Percentiles rank a stretch among this genome's conserved stretches.
Conservation (phyloP, 2,888 invertebrate genomes). For the Panzeria rudis region DNA sequence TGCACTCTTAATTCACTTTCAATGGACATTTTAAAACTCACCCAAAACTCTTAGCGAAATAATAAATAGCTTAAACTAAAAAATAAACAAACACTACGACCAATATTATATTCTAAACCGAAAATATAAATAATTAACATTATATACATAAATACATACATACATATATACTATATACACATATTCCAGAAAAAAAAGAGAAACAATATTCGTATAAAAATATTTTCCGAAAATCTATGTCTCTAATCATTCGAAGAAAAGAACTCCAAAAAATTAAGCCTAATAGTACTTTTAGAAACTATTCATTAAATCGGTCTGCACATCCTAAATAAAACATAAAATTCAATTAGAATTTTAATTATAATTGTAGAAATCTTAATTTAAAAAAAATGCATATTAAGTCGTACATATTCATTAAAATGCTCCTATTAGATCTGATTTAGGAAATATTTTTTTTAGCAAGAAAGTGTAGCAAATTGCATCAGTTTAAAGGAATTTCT, state of each 20-base stretch:
- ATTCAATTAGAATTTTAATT: slow-evolving; percentile 7
- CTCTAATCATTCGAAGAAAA: slow-evolving; percentile 39
- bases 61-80: slow-evolving; percentile 39
- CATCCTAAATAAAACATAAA: slow-evolving; percentile 33
- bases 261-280: slow-evolving; percentile 35
- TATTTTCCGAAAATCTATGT: slow-evolving; percentile 65
- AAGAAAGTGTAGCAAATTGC: slow-evolving; percentile 7
- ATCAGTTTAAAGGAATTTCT: neutral
- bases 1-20: slow-evolving; percentile 59
- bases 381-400: slow-evolving; percentile 10
- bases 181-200: slow-evolving; percentile 62
- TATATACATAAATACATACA: slow-evolving; percentile 60
- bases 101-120: slow-evolving; percentile 69
- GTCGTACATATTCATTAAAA: neutral
- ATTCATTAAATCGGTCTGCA: slow-evolving; percentile 55
- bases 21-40: slow-evolving; percentile 34
- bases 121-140: slow-evolving; percentile 25
- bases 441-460: neutral
- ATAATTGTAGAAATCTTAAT: slow-evolving; percentile 9
- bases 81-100: slow-evolving; percentile 52
- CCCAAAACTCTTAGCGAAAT: slow-evolving; percentile 48
- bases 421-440: neutral
- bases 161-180: slow-evolving; percentile 69
- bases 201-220: slow-evolving; percentile 51
- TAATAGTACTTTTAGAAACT: slow-evolving; percentile 42